Percentiles rank a stretch among this genome's conserved stretches.
These are phyloP conservation scores for Tineola bisselliella DNA, from an alignment of 2,888 invertebrate genomes.

Conservation along the genomic window DNA sequence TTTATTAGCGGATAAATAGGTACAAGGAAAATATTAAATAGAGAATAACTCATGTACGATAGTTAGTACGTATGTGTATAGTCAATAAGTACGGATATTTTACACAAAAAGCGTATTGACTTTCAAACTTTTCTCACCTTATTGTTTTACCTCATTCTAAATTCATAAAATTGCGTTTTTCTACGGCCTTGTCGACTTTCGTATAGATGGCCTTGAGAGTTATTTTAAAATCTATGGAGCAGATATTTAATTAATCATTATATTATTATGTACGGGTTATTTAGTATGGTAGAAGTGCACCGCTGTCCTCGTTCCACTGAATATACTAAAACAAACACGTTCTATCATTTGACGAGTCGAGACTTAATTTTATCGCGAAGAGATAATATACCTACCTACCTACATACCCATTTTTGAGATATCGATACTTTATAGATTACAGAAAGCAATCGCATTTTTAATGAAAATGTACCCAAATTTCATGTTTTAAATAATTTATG, in stretches of 20 bases:
- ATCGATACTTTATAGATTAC: conserved; percentile 1
- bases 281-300: not conserved
- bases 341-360: not conserved
- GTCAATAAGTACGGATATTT: no score
- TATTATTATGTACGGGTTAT: not conserved
- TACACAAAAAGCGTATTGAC: no score
- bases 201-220: not conserved
- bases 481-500: no score
- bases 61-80: no score
- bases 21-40: no score
- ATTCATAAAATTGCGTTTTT: not conserved
- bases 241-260: not conserved
- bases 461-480: not conserved
- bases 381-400: not conserved
- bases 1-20: no score
- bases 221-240: not conserved
- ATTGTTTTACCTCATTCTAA: not conserved
- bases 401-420: conserved; percentile 4
- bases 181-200: not conserved
- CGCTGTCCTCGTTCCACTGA: not conserved
- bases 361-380: conserved; percentile 4
- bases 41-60: no score
- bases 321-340: not conserved
- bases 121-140: no score
- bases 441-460: not conserved